Percentiles rank a stretch among this genome's conserved stretches.
These are phyloP conservation scores for Mormyrops boulengeri DNA, from an alignment of 2,797 vertebrate genomes.

Conservation along the genomic window DNA sequence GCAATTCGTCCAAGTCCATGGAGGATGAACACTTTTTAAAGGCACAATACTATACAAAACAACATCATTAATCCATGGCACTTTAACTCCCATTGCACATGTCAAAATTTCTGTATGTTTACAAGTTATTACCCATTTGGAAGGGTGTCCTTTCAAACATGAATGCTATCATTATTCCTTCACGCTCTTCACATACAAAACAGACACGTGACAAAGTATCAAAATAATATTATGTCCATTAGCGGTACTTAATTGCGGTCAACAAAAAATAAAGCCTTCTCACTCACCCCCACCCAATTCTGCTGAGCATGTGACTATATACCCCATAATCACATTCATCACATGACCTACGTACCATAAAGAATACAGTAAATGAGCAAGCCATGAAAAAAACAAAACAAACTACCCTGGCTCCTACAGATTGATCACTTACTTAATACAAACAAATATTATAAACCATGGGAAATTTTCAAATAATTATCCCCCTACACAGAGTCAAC, in stretches of 20 bases:
- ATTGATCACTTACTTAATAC: background rate
- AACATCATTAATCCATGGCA: background rate
- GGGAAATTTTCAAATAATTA: background rate
- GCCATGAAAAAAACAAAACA: background rate
- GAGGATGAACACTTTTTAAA: background rate
- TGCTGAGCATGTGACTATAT: background rate
- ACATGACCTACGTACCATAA: background rate
- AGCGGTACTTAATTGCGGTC: background rate
- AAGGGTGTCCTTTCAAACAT: background rate
- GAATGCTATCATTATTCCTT: background rate
- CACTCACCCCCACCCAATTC: background rate
- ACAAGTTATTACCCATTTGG: background rate
- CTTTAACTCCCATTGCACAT: background rate
- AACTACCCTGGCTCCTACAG: background rate
- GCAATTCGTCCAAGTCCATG: background rate
- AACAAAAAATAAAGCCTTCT: background rate
- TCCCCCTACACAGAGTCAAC: background rate
- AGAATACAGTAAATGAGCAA: background rate
- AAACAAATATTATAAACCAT: background rate
- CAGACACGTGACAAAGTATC: background rate
- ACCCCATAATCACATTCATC: background rate
- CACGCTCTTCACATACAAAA: background rate
- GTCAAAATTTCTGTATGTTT: background rate
- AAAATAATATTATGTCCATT: background rate
- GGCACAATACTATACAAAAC: background rate